Evolutionary conservation across 2,113 vertebrate species (phyloP).

Genomic region (Accipiter cooperii): DNA sequence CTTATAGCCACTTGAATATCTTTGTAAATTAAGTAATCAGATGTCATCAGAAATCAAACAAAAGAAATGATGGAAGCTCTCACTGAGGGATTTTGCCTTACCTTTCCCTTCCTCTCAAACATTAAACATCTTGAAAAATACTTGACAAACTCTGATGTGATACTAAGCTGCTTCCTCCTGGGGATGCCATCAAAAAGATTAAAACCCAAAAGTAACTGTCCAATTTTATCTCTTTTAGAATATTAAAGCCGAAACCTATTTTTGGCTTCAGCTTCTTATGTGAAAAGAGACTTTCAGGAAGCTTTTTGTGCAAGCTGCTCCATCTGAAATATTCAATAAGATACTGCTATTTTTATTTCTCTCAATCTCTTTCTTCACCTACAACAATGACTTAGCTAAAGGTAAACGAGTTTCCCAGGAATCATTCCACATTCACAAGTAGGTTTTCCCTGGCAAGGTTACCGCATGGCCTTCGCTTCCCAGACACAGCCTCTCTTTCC

Average conservation of each 20-base stretch:
- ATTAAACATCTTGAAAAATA: constrained; percentile 13
- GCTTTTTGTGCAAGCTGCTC: not conserved
- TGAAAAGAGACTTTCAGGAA: not conserved
- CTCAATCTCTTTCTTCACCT: not conserved
- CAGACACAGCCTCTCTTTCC: not conserved
- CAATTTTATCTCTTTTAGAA: not conserved
- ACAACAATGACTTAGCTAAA: not conserved
- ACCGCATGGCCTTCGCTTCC: fast-evolving
- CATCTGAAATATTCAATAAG: constrained; percentile 5
- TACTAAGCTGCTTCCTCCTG: not conserved
- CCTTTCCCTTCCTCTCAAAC: not conserved
- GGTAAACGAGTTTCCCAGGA: not conserved
- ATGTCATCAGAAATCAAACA: constrained; percentile 37
- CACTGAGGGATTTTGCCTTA: not conserved
- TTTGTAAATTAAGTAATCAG: constrained; percentile 26
- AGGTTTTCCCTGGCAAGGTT: not conserved
- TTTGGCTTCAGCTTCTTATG: not conserved
- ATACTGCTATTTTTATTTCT: constrained; percentile 34
- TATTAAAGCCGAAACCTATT: constrained; percentile 9
- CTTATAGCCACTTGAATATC: constrained; percentile 7
- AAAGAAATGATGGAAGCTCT: not conserved
- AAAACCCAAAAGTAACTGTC: not conserved
- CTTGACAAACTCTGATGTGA: not conserved
- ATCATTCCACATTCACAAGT: not conserved
- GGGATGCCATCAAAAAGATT: not conserved